Conservation (phyloP, 2,113 vertebrate species). For the Smithornis capensis region DNA sequence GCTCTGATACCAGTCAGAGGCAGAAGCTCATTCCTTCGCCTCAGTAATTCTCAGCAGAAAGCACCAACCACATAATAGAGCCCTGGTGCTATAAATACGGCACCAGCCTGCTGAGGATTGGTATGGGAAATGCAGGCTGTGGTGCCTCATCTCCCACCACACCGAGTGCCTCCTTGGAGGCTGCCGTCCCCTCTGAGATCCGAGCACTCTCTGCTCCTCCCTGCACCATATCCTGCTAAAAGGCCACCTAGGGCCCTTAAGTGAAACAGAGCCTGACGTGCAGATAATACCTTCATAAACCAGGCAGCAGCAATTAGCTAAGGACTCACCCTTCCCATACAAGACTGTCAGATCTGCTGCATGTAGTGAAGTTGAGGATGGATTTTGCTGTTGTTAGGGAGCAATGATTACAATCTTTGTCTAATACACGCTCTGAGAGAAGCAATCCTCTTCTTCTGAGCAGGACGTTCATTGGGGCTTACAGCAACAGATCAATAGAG, state of each 20-base stretch:
- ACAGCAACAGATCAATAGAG: slow-evolving; percentile 23
- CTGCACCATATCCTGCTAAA: neutral
- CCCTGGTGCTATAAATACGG: neutral
- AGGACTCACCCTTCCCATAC: neutral
- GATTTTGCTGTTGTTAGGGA: neutral
- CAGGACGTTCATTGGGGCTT: neutral
- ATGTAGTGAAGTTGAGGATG: fast-evolving
- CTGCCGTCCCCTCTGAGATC: neutral
- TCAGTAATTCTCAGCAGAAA: slow-evolving; percentile 1
- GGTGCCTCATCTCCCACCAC: neutral
- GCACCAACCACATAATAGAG: neutral
- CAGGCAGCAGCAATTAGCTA: neutral
- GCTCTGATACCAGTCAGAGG: neutral
- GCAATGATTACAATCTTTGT: neutral
- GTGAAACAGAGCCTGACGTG: fast-evolving
- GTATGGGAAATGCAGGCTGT: neutral
- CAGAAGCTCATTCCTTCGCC: neutral
- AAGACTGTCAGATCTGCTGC: neutral
- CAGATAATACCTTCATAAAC: neutral
- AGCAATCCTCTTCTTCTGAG: slow-evolving; percentile 8
- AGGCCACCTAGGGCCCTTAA: neutral
- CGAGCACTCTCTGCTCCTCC: neutral
- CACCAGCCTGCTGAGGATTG: neutral
- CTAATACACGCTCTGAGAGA: neutral
- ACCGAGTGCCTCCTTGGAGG: neutral